Base-by-base conservation (phyloP, 2,797 vertebrate species). In the Chrysocyon brachyurus region DNA sequence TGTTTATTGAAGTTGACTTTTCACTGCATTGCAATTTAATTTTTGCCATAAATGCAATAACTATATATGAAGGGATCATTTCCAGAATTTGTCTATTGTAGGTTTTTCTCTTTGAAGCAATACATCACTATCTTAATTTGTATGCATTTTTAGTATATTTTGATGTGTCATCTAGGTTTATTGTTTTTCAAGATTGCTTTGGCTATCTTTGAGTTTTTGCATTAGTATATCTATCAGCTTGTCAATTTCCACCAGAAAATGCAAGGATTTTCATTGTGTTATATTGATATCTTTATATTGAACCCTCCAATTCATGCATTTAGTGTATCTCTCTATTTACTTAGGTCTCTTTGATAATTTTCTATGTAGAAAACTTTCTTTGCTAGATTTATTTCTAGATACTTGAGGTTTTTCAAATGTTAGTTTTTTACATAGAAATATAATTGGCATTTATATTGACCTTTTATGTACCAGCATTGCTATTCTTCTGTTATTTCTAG, bases 371-470 rank as follows among this genome's bases (percentile, higher is more conserved):
- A 46, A 64, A 72, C 16, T 75, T 59, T 31, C 17, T 90, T 75
- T 46, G 64, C 36, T 91, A 31, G 49, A 19, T 57, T 54, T 92
- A 12, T 61, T 64, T 21, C 10, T 26, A 95, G 24, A 78, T 87
- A 82, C 68, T 94, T 70, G 59, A 70, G 54, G 46, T 57, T 77
- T 68, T 83, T 33, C 40, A 64, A 87, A 24, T 92, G 24, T 73
- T 10, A 57, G 19, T 57, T 57, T 78, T 79, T 93, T 79, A 64
- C 5, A 36, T 68, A 93, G 70, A 96, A 93, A 79, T 92, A 78
- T 26, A 90, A 24, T 91, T 82, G 7, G 14, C 87, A 2, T 59
- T 93, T 90, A n/a, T 73, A n/a, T 64, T 64, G 70, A 87, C 63
- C 12, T 82, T 75, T 82, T 81, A 54, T 52, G 6, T 90, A 57